Percentiles rank a stretch among this genome's conserved stretches.
phyloP scores from a whole-genome alignment of 1,140 invertebrate species.

The Zaprionus inermis region DNA sequence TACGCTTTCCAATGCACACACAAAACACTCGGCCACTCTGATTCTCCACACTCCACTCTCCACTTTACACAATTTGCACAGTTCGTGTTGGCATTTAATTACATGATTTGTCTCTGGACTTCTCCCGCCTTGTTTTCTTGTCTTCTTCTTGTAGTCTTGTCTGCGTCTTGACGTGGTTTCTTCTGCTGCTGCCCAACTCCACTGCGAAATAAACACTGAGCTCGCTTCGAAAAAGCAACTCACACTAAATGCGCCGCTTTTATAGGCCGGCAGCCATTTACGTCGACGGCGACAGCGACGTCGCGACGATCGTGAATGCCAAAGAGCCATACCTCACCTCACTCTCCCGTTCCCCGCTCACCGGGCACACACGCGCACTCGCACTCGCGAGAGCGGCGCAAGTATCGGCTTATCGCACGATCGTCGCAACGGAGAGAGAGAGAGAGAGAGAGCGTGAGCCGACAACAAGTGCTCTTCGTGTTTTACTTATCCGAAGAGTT shows the following conservation, averaged over 20 bases:
- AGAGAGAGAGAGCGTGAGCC: slow-evolving; percentile 11
- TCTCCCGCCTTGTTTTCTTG: slow-evolving; percentile 17
- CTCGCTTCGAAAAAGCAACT: slow-evolving; percentile 72
- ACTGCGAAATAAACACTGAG: slow-evolving; percentile 73
- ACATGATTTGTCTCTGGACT: slow-evolving; percentile 26
- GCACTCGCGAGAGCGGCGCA: background rate
- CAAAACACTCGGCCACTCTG: slow-evolving; percentile 12
- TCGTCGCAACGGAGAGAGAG: slow-evolving; percentile 19
- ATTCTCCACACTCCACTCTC: slow-evolving; percentile 19
- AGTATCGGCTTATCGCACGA: slow-evolving; percentile 37
- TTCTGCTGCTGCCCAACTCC: slow-evolving; percentile 67
- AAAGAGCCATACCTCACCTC: slow-evolving; percentile 47
- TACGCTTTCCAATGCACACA: background rate
- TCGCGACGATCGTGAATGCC: slow-evolving; percentile 71
- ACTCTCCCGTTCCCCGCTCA: background rate
- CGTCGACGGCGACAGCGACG: background rate
- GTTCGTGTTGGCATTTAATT: slow-evolving; percentile 39
- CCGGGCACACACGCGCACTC: slow-evolving; percentile 2
- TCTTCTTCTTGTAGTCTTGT: slow-evolving; percentile 15
- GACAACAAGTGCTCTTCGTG: slow-evolving; percentile 12
- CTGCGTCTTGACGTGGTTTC: slow-evolving; percentile 37
- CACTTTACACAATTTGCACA: slow-evolving; percentile 43
- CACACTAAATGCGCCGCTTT: slow-evolving; percentile 76
- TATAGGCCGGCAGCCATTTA: slow-evolving; percentile 58
- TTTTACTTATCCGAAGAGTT: slow-evolving; percentile 7